Evolutionary conservation across 1,140 invertebrate genomes (phyloP).

Genomic region (Drosophila arawakana): DNA sequence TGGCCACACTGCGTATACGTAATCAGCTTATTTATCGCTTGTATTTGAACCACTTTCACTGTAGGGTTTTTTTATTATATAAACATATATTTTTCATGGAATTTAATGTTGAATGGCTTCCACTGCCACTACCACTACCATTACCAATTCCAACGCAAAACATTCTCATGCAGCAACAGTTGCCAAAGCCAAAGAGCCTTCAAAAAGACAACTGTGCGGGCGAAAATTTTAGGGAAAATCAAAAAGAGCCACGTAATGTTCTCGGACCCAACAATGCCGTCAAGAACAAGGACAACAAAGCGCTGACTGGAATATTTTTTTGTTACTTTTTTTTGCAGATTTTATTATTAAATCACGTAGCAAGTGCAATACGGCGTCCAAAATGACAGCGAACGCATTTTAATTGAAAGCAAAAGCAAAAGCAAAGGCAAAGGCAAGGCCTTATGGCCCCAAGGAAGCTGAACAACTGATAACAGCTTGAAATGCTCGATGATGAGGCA

Average conservation of each 20-base stretch:
- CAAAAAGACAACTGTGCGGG: constrained; percentile 8
- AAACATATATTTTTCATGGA: neutral
- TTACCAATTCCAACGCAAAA: neutral
- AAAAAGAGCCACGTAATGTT: constrained; percentile 70
- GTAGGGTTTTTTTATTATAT: neutral
- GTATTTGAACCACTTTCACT: constrained; percentile 6
- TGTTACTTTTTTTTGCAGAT: constrained; percentile 51
- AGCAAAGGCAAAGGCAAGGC: constrained; percentile 19
- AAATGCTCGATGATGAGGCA: constrained; percentile 39
- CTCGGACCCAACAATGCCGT: constrained; percentile 42
- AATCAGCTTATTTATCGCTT: constrained; percentile 34
- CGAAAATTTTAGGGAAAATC: constrained; percentile 10
- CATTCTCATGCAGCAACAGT: constrained; percentile 14
- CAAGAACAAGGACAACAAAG: constrained; percentile 69
- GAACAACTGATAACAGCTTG: constrained; percentile 35
- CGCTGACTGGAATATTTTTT: constrained; percentile 75
- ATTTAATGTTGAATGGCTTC: constrained; percentile 21
- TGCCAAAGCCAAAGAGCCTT: constrained; percentile 26
- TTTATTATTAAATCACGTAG: constrained; percentile 83
- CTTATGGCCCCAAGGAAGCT: constrained; percentile 1
- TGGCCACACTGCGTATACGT: constrained; percentile 30
- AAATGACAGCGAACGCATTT: constrained; percentile 83
- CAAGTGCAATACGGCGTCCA: constrained; percentile 80
- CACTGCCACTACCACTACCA: neutral
- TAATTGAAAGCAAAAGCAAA: constrained; percentile 73